Evolutionary conservation across 1,140 invertebrate genomes (phyloP).

Genomic region (Euura saliciscinereae): DNA sequence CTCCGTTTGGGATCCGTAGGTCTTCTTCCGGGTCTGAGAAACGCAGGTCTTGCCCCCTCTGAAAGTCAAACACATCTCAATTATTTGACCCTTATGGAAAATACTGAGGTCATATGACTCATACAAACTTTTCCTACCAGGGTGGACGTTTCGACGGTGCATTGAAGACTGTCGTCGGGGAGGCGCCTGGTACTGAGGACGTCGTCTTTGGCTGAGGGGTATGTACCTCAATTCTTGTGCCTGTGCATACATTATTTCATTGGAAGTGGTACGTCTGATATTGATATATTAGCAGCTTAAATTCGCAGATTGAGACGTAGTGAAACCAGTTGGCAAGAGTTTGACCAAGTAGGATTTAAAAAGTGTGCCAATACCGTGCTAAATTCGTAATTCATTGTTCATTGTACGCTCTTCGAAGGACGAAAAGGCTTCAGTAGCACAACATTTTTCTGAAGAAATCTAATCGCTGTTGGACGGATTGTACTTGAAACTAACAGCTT

Average conservation of each 20-base stretch:
- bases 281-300: too few species aligned
- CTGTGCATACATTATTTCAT: slow-evolving; percentile 32
- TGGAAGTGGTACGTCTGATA: too few species aligned
- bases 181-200: slow-evolving; percentile 33
- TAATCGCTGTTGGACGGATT: background rate
- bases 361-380: background rate
- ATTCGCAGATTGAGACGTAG: too few species aligned
- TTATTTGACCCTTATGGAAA: too few species aligned
- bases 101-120: too few species aligned
- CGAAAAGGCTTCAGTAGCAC: background rate
- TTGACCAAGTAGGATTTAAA: background rate
- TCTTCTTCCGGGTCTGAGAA: slow-evolving; percentile 34
- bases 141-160: slow-evolving; percentile 50
- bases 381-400: background rate
- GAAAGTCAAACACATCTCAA: slow-evolving; percentile 16
- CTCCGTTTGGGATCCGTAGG: slow-evolving; percentile 47
- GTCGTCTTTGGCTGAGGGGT: slow-evolving; percentile 35
- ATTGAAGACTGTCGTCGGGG: slow-evolving; percentile 28
- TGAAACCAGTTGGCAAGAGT: too few species aligned
- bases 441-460: background rate
- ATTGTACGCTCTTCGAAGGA: background rate
- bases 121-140: slow-evolving; percentile 32
- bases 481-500: background rate
- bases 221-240: slow-evolving; percentile 50
- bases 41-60: slow-evolving; percentile 29